Evolutionary conservation across 2,797 vertebrate genomes (phyloP).

Genomic region (Setipinna tenuifilis): DNA sequence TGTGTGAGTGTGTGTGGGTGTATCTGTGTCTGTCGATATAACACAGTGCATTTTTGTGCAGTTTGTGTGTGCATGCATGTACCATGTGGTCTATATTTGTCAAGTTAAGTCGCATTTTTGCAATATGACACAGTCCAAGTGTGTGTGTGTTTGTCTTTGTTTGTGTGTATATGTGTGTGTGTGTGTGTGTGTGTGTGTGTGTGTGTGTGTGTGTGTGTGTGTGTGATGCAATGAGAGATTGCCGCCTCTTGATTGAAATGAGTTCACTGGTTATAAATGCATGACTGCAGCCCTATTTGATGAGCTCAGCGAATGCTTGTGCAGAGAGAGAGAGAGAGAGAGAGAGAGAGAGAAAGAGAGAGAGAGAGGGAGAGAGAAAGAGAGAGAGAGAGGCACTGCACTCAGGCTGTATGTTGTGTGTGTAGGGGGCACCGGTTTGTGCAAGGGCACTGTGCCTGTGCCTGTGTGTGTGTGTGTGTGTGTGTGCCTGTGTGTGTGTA

Average conservation of each 20-base stretch:
- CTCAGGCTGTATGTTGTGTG: no score
- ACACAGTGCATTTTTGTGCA: no score
- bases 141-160: not conserved
- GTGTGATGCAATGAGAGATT: not conserved
- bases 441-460: not conserved
- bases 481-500: not conserved
- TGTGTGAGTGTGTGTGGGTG: not conserved
- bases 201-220: not conserved
- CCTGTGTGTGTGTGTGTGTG: not conserved
- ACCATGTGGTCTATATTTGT: no score
- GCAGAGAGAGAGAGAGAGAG: not conserved
- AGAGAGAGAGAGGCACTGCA: not conserved
- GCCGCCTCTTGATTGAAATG: slow-evolving; percentile 37
- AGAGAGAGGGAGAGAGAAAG: not conserved
- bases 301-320: slow-evolving; percentile 51
- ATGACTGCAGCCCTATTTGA: slow-evolving; percentile 36
- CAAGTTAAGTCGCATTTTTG: no score
- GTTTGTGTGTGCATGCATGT: not conserved
- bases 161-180: not conserved
- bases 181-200: not conserved
- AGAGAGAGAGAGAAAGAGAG: no score
- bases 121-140: not conserved
- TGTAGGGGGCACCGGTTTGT: not conserved
- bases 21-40: not conserved
- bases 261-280: slow-evolving; percentile 40